Base-by-base conservation (phyloP, 2,113 vertebrate species). In the Scophthalmus maximus region DNA sequence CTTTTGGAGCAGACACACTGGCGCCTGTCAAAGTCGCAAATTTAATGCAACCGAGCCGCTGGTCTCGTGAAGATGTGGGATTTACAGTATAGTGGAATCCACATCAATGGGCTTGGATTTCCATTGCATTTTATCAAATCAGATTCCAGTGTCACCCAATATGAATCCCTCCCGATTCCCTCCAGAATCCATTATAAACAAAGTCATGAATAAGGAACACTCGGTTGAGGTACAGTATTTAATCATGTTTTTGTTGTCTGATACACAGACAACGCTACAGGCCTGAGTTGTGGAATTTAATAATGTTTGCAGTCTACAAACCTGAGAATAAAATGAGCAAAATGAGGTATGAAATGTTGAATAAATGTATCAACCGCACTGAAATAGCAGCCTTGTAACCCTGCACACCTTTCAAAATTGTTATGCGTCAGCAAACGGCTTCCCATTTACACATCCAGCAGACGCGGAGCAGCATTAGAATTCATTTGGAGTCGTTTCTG, bases 1-100 rank as follows among this genome's bases (percentile, higher is more conserved):
- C 36, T 76, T 47, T 67, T 53, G 0, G 7, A 46, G 53, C 50
- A 75, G 15, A 22, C 34, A 69, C 25, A 42, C 27, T 32, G 22
- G 38, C 2, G 53, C 42, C 53, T 29, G 46, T 67, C 20, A 60
- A 40, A 77, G 36, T 11, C 30, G 30, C 1, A 51, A n/a, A 36
- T 53, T 56, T 52, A 55, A 80, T 38, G 49, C 26, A 20, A 22
- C 8, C 3, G 23, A 75, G 32, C 40, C 23, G 30, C 34, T 32
- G 50, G 29, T 6, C 52, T 26, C 34, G 42, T 65, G 23, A 66
- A 63, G 40, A 18, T 10, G 36, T 36, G 4, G n/a, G 27, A 58
- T 50, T 60, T 26, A 22, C 7, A 27, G 18, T 5, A 8, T 11
- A 27, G 12, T 18, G 51, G 26, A 79, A 12, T 38, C 17, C 14